Base-by-base conservation (phyloP, 2,888 invertebrate genomes). In the Spodoptera picta region DNA sequence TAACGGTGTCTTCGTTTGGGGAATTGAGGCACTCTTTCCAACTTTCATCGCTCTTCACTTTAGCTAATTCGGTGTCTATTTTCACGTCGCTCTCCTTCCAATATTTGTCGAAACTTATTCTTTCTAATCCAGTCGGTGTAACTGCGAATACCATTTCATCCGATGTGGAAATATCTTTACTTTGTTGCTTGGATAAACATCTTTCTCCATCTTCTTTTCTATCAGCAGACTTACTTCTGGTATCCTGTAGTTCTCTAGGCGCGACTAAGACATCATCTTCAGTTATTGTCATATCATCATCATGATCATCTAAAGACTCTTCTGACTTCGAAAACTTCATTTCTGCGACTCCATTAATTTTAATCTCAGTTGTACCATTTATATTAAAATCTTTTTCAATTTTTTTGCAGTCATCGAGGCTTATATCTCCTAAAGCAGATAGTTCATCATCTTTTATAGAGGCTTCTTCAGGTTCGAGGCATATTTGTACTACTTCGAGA, bases 401-500 rank as follows among this genome's bases (percentile, higher is more conserved):
- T 69, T 89, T 90, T 60, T 87, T 88, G 59, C 87, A 87, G 36
- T 94, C 94, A 60, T 95, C 95, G 10, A 91, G 87, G 73, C 95
- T 95, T 2, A 95, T 81, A 65, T 95, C 95, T 51, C 89, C 91
- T 23, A 94, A 64, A 0, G 90, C 95, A 1, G 95, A 95, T 36
- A 95, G 78, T 54, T 95, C 95, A 42, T 95, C 95, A 23, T 95
- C 95, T 77, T 93, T 94, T n/a, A 95, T 92, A 0, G 95, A 95
- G 4, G 93, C 86, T 60, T 95, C 95, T 79, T 96, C 96, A 14
- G 95, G 95, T 70, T 96, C 96, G 27, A 96, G 90, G 76, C 95
- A 96, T 80, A 96, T 96, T 78, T 96, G 95, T 12, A 96, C 95
- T 4, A 95, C 95, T 84, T 96, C 96, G 59, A 96, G 77, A 19